These are phyloP conservation scores for Dryobates pubescens DNA, from an alignment of 2,797 vertebrate species.

Conservation along the genomic window DNA sequence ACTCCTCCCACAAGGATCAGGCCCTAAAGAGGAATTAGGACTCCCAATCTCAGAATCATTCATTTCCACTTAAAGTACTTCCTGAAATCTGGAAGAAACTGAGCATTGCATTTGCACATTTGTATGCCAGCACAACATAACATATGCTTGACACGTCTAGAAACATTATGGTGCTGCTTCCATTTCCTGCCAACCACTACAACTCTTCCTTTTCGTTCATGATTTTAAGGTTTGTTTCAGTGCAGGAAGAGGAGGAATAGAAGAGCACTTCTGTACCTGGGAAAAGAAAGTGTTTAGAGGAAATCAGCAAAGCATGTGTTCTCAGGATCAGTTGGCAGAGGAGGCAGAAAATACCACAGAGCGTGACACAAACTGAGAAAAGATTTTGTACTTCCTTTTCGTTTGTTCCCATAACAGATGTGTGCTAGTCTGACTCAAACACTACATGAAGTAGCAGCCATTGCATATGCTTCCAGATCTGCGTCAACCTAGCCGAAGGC, in stretches of 20 bases:
- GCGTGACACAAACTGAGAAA: conserved; percentile 60
- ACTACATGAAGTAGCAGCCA: conserved; percentile 40
- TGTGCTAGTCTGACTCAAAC: conserved; percentile 50
- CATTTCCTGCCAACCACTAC: conserved; percentile 45
- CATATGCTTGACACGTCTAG: conserved; percentile 58
- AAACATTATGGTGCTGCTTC: conserved; percentile 54
- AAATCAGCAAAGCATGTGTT: conserved; percentile 39
- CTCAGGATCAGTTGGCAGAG: conserved; percentile 19
- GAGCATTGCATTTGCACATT: conserved; percentile 58
- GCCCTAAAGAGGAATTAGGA: background rate
- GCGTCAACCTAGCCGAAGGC: background rate
- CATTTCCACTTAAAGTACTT: conserved; percentile 32
- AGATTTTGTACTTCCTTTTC: conserved; percentile 53
- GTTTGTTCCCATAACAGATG: conserved; percentile 68
- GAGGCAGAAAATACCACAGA: conserved; percentile 53
- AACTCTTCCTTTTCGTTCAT: conserved; percentile 4
- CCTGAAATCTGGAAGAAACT: conserved; percentile 33
- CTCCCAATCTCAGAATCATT: conserved; percentile 12
- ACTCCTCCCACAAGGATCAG: conserved; percentile 12
- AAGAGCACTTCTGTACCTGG: conserved; percentile 12
- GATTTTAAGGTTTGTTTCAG: conserved; percentile 8
- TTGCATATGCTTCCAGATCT: conserved; percentile 28
- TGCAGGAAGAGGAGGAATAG: background rate
- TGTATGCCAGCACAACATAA: conserved; percentile 51
- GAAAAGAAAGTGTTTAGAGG: background rate